phyloP scores from a whole-genome alignment of 2,113 vertebrate genomes.

The Grus americana region DNA sequence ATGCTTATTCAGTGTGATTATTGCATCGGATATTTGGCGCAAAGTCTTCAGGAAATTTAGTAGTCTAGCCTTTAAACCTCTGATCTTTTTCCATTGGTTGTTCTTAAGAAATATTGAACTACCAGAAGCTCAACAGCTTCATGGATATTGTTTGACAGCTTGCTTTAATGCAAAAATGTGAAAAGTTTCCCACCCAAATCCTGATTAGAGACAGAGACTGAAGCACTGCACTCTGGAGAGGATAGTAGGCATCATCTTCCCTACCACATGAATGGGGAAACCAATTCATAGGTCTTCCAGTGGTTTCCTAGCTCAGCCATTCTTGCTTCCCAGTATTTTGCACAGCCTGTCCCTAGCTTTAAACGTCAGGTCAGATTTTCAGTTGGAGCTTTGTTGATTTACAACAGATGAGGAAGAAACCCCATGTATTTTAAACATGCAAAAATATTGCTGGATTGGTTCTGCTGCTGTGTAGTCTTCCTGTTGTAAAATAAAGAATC shows the following conservation, averaged over 20 bases:
- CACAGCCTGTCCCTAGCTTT: not conserved
- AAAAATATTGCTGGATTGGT: not conserved
- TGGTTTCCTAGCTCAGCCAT: not conserved
- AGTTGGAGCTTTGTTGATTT: not conserved
- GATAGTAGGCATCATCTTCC: not conserved
- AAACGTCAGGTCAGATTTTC: not conserved
- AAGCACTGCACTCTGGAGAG: not conserved
- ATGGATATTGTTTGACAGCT: conserved; percentile 5
- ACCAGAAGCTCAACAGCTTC: not conserved
- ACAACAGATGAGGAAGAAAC: not conserved
- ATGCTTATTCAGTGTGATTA: conserved; percentile 1
- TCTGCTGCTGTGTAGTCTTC: not conserved
- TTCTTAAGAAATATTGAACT: not conserved
- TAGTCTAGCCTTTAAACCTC: conserved; percentile 16
- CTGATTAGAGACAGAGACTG: not conserved
- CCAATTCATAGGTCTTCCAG: not conserved
- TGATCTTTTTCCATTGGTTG: conserved; percentile 5
- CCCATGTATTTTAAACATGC: accelerated
- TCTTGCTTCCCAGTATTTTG: not conserved
- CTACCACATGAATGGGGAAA: not conserved
- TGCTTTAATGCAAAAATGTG: not conserved
- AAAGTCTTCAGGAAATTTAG: conserved; percentile 49
- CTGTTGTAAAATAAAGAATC: not conserved
- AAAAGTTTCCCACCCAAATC: not conserved
- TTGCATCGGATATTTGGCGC: not conserved